phyloP scores from a whole-genome alignment of 2,888 invertebrate species.

The Volucella zonaria region DNA sequence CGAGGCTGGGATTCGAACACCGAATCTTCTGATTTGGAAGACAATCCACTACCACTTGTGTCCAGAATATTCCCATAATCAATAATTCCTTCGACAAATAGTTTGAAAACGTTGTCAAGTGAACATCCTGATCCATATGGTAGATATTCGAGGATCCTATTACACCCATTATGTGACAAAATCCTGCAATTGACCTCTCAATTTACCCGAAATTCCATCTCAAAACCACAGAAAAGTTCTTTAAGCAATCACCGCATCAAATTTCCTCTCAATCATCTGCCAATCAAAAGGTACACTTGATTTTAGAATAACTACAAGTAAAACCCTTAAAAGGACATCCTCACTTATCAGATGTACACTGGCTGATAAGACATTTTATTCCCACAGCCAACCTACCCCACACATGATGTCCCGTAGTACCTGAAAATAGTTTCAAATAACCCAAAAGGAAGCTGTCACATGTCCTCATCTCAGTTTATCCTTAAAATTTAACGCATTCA shows the following conservation, averaged over 20 bases:
- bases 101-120: conserved; percentile 18
- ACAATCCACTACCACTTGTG: too few species aligned
- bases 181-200: conserved; percentile 63
- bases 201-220: conserved; percentile 33
- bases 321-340: conserved; percentile 48
- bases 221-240: conserved; percentile 61
- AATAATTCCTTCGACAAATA: background rate
- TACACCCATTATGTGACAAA: conserved; percentile 42
- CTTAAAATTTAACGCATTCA: conserved; percentile 16
- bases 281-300: conserved; percentile 19
- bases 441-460: conserved; percentile 46
- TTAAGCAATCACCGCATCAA: conserved; percentile 57
- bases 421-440: conserved; percentile 55
- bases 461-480: conserved; percentile 54
- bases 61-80: too few species aligned
- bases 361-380: conserved; percentile 54
- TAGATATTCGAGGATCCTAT: conserved; percentile 40
- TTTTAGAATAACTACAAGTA: background rate
- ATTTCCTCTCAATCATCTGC: conserved; percentile 60
- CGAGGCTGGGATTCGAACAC: too few species aligned
- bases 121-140: conserved; percentile 48
- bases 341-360: conserved; percentile 47
- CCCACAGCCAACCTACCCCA: conserved; percentile 46
- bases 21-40: too few species aligned
- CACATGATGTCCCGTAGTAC: conserved; percentile 26